phyloP scores from a whole-genome alignment of 2,888 invertebrate species.

The Drosophila flavopinicola region DNA sequence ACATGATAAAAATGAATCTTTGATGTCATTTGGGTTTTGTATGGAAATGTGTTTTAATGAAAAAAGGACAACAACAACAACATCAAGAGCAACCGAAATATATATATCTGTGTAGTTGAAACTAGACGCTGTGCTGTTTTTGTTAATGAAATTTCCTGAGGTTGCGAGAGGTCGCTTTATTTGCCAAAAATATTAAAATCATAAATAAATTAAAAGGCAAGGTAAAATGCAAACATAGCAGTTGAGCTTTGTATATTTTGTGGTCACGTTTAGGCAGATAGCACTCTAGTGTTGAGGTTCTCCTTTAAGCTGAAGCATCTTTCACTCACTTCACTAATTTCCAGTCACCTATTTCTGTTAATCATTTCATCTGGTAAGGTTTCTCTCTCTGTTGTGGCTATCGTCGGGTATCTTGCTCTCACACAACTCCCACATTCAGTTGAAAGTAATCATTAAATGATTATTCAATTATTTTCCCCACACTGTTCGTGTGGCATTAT shows the following conservation, averaged over 20 bases:
- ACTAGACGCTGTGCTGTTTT: slow-evolving; percentile 51
- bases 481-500: slow-evolving; percentile 59
- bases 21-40: slow-evolving; percentile 74
- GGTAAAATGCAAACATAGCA: slow-evolving; percentile 3
- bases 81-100: slow-evolving; percentile 10
- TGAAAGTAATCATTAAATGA: slow-evolving; percentile 57
- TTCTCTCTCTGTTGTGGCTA: slow-evolving; percentile 14
- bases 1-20: slow-evolving; percentile 77
- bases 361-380: slow-evolving; percentile 28
- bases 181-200: slow-evolving; percentile 73
- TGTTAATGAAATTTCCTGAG: slow-evolving; percentile 72
- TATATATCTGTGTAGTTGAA: slow-evolving; percentile 23
- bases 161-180: slow-evolving; percentile 53
- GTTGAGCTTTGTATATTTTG: background rate
- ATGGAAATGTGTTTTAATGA: slow-evolving; percentile 71
- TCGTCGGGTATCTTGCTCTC: slow-evolving; percentile 19
- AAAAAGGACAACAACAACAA: slow-evolving; percentile 48
- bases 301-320: background rate
- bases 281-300: background rate
- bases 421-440: slow-evolving; percentile 49
- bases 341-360: slow-evolving; percentile 5
- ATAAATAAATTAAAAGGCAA: slow-evolving; percentile 64
- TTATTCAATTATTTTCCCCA: slow-evolving; percentile 65
- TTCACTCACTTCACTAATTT: slow-evolving; percentile 7
- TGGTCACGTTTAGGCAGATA: slow-evolving; percentile 1